These are phyloP conservation scores for Yponomeuta evonymella DNA, from an alignment of 2,888 invertebrate species.

Conservation along the genomic window DNA sequence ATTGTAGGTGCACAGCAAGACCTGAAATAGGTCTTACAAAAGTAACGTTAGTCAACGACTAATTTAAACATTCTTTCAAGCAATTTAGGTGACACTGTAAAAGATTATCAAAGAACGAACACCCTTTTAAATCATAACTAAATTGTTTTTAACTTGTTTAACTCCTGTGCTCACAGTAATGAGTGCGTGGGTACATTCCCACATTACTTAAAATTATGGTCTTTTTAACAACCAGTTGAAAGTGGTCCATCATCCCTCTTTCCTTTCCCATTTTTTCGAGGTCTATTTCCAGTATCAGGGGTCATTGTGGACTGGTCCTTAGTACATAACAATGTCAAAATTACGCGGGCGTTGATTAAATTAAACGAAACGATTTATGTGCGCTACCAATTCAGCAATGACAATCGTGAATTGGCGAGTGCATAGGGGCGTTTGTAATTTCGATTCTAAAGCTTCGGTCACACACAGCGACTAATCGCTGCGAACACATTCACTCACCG, in stretches of 20 bases:
- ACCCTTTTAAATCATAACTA: slow-evolving; percentile 17
- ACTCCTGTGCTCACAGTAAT: slow-evolving; percentile 36
- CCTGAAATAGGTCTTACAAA: not conserved
- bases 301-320: slow-evolving; percentile 40
- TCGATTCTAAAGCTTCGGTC: not conserved
- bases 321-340: slow-evolving; percentile 40
- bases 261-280: not conserved
- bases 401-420: slow-evolving; percentile 53
- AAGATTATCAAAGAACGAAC: not conserved
- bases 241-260: slow-evolving; percentile 20
- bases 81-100: not conserved
- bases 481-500: too few relatives aligned
- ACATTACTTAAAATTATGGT: slow-evolving; percentile 56
- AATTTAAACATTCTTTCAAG: not conserved
- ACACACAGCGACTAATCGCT: too few relatives aligned
- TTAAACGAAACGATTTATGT: slow-evolving; percentile 71
- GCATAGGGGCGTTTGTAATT: slow-evolving; percentile 48
- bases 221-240: slow-evolving; percentile 33
- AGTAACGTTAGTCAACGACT: too few relatives aligned
- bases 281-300: slow-evolving; percentile 27
- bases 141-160: slow-evolving; percentile 42
- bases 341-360: slow-evolving; percentile 69
- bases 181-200: slow-evolving; percentile 42
- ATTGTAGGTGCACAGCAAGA: not conserved
- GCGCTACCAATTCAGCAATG: slow-evolving; percentile 67